phyloP scores from a whole-genome alignment of 2,113 vertebrate species.

The Mesitornis unicolor region DNA sequence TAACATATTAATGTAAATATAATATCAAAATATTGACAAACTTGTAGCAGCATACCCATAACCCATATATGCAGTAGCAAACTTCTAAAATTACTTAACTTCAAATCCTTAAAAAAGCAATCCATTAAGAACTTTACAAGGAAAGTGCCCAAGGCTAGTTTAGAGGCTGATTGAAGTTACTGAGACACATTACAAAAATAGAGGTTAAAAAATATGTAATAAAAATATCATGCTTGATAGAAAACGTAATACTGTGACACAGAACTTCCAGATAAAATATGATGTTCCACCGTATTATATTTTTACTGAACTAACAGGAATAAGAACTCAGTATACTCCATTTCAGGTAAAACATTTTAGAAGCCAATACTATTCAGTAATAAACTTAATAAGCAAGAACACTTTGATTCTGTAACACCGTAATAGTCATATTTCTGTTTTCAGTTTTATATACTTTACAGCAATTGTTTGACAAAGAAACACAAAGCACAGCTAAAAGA shows the following conservation, averaged over 20 bases:
- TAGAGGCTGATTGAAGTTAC: conserved; percentile 57
- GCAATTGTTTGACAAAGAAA: not conserved
- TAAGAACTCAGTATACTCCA: not conserved
- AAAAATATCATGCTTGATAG: conserved; percentile 26
- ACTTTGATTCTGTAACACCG: not conserved
- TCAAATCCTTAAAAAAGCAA: conserved; percentile 55
- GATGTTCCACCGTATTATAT: not conserved
- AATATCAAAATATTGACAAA: conserved; percentile 11
- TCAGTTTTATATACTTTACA: not conserved
- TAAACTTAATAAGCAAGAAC: not conserved
- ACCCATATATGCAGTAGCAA: not conserved
- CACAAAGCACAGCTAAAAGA: not conserved
- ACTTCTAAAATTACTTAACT: conserved; percentile 46
- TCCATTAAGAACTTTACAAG: conserved; percentile 67
- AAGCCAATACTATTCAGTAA: not conserved
- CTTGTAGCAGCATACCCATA: not conserved
- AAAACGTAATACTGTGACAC: conserved; percentile 4
- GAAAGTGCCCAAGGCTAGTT: conserved; percentile 65
- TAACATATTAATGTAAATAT: not conserved
- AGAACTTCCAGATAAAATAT: conserved; percentile 22
- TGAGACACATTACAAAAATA: conserved; percentile 50
- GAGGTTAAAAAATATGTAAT: conserved; percentile 28
- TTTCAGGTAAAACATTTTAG: conserved; percentile 23
- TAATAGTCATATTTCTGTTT: not conserved
- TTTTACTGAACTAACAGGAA: conserved; percentile 30